phyloP scores from a whole-genome alignment of 2,888 invertebrate species.

The Drosophila subsilvestris region DNA sequence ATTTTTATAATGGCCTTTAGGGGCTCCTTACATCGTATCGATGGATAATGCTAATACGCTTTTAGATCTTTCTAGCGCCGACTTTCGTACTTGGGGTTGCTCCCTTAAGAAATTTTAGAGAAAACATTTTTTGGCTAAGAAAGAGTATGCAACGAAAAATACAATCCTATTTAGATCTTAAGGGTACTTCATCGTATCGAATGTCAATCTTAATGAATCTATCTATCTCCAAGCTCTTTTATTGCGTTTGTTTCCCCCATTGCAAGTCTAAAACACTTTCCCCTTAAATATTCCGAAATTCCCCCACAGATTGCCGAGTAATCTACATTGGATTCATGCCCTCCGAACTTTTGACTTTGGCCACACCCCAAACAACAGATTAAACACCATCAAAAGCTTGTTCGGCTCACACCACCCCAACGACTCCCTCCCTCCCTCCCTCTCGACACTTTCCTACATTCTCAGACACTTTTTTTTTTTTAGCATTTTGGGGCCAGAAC shows the following conservation, averaged over 20 bases:
- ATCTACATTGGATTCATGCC: conserved; percentile 34
- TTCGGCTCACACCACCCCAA: conserved; percentile 10
- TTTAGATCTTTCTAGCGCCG: not conserved
- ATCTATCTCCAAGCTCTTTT: not conserved
- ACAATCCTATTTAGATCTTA: too few relatives aligned
- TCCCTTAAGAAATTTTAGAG: not conserved
- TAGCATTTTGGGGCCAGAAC: conserved; percentile 15
- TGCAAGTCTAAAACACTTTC: not conserved
- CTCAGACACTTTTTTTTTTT: conserved; percentile 13
- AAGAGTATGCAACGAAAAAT: not conserved
- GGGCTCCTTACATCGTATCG: conserved; percentile 36
- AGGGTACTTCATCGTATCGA: not conserved
- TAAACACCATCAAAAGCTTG: conserved; percentile 44
- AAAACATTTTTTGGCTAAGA: not conserved
- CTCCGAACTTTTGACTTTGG: conserved; percentile 20
- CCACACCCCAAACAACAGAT: conserved; percentile 41
- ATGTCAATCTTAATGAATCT: not conserved
- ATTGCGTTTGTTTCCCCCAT: conserved; percentile 13
- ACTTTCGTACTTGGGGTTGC: conserved; percentile 24
- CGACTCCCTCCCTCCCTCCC: not conserved
- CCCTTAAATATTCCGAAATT: conserved; percentile 1
- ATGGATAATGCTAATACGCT: conserved; percentile 39
- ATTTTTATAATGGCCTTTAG: conserved; percentile 29
- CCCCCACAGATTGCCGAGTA: conserved; percentile 21
- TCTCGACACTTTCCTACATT: conserved; percentile 1